Evolutionary conservation across 2,797 vertebrate species (phyloP).

Genomic region (Trachops cirrhosus): DNA sequence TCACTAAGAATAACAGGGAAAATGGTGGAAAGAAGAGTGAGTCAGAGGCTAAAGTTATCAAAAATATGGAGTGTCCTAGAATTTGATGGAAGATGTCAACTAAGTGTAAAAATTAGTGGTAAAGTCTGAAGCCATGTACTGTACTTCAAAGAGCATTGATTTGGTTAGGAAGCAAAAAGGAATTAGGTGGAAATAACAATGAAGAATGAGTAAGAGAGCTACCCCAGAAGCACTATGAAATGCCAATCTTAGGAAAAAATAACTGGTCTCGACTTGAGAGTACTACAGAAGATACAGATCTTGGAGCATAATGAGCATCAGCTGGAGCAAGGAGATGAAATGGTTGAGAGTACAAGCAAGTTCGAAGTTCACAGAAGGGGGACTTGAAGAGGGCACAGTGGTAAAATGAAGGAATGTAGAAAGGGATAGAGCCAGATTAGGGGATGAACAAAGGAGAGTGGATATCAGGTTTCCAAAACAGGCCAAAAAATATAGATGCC

Average conservation of each 20-base stretch:
- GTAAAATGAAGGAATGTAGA: neutral
- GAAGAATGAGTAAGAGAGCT: neutral
- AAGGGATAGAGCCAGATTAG: neutral
- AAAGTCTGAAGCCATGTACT: neutral
- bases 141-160: neutral
- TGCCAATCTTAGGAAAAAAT: neutral
- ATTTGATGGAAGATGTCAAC: neutral
- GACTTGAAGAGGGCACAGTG: neutral
- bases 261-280: neutral
- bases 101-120: neutral
- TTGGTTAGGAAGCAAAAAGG: neutral
- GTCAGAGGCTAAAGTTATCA: neutral
- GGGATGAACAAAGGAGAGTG: neutral
- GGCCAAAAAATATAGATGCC: neutral
- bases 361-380: neutral
- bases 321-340: neutral
- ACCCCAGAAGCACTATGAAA: neutral
- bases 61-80: neutral
- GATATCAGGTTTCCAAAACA: constrained; percentile 13
- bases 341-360: neutral
- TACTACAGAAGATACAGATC: neutral
- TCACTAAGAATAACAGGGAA: neutral
- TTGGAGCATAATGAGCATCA: neutral
- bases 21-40: neutral
- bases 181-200: neutral